Evolutionary conservation across 2,888 invertebrate species (phyloP).

Genomic region (Anthophora plumipes): DNA sequence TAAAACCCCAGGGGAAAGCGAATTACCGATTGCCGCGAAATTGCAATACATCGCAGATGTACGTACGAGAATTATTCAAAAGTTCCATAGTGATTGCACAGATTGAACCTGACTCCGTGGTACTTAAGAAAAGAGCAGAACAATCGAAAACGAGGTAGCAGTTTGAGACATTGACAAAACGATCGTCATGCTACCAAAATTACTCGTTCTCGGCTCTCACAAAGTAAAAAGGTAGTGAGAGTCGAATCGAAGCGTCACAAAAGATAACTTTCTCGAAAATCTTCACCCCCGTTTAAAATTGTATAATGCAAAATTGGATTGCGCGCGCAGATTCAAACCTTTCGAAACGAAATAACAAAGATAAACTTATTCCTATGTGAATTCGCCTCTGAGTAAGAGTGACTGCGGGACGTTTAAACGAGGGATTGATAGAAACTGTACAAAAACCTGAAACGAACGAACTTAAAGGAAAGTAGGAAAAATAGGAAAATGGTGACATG

Average conservation of each 20-base stretch:
- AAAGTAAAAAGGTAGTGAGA: constrained; percentile 48
- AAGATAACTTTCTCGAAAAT: background rate
- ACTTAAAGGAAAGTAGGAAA: background rate
- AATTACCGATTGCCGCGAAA: constrained; percentile 23
- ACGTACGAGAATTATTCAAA: constrained; percentile 4
- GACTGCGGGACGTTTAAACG: background rate
- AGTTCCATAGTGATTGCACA: constrained; percentile 12
- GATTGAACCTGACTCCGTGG: constrained; percentile 2
- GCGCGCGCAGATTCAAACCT: background rate
- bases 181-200: constrained; percentile 44
- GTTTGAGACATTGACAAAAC: constrained; percentile 5
- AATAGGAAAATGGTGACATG: constrained; percentile 56
- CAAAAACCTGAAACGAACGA: background rate
- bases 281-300: background rate
- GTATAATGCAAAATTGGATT: background rate
- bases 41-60: constrained; percentile 45
- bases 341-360: background rate
- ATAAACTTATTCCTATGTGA: background rate
- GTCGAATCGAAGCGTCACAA: constrained; percentile 17
- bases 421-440: background rate
- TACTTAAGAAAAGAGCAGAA: background rate
- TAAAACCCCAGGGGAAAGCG: background rate
- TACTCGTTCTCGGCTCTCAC: constrained; percentile 33
- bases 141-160: constrained; percentile 14
- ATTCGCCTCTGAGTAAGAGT: background rate